These are phyloP conservation scores for Horisme vitalbata DNA, from an alignment of 2,888 invertebrate genomes.

Conservation along the genomic window DNA sequence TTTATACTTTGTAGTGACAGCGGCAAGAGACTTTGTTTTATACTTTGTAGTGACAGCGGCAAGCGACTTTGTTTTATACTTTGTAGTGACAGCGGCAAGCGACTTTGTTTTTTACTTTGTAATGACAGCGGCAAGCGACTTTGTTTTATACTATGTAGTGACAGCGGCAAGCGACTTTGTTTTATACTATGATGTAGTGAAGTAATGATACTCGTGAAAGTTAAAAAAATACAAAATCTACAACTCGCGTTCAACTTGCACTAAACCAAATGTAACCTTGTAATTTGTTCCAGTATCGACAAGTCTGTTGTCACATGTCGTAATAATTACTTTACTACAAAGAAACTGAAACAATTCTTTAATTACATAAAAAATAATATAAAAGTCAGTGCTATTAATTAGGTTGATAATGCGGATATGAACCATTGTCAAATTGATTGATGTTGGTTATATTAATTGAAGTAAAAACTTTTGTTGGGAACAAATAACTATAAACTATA, in stretches of 20 bases:
- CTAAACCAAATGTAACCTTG: constrained; percentile 39
- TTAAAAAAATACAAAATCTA: no score
- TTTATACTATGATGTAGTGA: no score
- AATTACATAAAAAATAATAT: constrained; percentile 5
- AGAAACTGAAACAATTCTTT: constrained; percentile 49
- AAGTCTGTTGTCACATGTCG: constrained; percentile 50
- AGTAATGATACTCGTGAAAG: no score
- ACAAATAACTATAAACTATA: background rate
- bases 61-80: no score
- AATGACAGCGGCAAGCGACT: no score
- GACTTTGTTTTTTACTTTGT: no score
- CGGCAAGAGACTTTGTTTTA: no score
- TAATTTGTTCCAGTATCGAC: constrained; percentile 52
- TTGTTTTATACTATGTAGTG: no score
- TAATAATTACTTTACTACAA: constrained; percentile 57
- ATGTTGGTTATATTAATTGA: constrained; percentile 11
- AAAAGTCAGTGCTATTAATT: constrained; percentile 22
- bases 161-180: no score
- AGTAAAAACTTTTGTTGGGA: background rate
- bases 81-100: no score
- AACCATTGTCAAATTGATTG: constrained; percentile 17
- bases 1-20: no score
- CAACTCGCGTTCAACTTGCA: constrained; percentile 14
- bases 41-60: no score
- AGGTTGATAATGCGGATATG: constrained; percentile 27